These are phyloP conservation scores for Coenonympha glycerion DNA, from an alignment of 2,888 invertebrate genomes.

Conservation along the genomic window DNA sequence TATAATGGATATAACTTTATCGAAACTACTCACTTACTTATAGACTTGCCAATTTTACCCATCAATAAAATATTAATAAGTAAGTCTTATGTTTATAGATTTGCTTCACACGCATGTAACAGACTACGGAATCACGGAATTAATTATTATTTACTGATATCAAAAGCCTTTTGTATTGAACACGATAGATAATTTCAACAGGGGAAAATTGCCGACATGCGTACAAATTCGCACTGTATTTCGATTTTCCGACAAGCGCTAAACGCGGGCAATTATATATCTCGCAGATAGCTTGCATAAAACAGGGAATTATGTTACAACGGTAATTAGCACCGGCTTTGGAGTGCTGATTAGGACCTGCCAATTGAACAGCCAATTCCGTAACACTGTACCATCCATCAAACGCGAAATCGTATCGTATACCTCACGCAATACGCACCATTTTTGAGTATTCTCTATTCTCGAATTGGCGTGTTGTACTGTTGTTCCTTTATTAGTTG, in stretches of 20 bases:
- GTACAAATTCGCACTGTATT: slow-evolving; percentile 3
- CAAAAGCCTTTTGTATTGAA: not conserved
- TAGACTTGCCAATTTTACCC: too few relatives aligned
- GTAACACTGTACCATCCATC: slow-evolving; percentile 14
- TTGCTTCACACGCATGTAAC: not conserved
- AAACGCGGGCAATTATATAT: slow-evolving; percentile 10
- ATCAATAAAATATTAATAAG: too few relatives aligned
- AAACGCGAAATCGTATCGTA: slow-evolving; percentile 16
- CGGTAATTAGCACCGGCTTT: slow-evolving; percentile 24
- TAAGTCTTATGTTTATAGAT: not conserved
- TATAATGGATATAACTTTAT: too few relatives aligned
- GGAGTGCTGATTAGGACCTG: slow-evolving; percentile 30
- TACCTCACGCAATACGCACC: slow-evolving; percentile 15
- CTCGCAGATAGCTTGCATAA: slow-evolving; percentile 9
- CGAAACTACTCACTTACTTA: too few relatives aligned
- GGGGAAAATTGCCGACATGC: not conserved
- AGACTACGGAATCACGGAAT: not conserved
- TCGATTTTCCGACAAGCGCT: not conserved
- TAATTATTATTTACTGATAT: not conserved
- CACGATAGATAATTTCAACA: not conserved
- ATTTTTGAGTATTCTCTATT: slow-evolving; percentile 11
- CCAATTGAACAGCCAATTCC: slow-evolving; percentile 27
- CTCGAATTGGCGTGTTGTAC: slow-evolving; percentile 32
- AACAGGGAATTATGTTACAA: slow-evolving; percentile 13
- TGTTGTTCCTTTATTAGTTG: slow-evolving; percentile 52